Base-by-base conservation (phyloP, 2,113 vertebrate species). In the Larimichthys crocea region DNA sequence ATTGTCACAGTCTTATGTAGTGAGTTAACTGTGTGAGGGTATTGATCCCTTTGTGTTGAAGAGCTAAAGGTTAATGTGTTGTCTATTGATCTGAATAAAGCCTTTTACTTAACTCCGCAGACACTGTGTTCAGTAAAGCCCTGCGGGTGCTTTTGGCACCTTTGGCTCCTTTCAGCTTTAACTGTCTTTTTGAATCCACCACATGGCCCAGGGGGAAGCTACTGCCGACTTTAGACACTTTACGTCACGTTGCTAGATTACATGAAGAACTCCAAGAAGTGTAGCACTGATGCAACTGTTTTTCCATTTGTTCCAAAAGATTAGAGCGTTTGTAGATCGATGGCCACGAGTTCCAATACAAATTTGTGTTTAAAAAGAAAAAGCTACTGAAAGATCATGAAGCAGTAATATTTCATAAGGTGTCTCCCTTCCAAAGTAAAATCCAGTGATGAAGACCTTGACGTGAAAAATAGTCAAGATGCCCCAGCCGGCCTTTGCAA, bases 1-100 rank as follows among this genome's bases (percentile, higher is more conserved):
- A 72, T 50, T 60, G 76, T 79, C 60, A 49, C 66, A 69, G 59
- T 76, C 63, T 24, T 67, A 59, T 22, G 53, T 65, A 85, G 69
- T 87, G 85, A 86, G 86, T 87, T 90, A 90, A 86, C 83, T 80
- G 80, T 62, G 81, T 74, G 70, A 83, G 76, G 2, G 22, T 88
- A 92, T 93, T 24, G 91, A 94, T 94, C 90, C 79, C 10, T 64
- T 87, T 86, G 81, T 89, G 89, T 80, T 84, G 83, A 90, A 65
- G 86, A 89, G 86, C 84, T 84, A 93, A 93, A 95, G 94, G 92
- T 93, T 95, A 95, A 95, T 92, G 89, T 90, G 92, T 87, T 87
- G 85, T 86, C 76, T 74, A 94, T 94, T 22, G 93, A 94, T 93
- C 89, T 82, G 78, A 92, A 91, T 91, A 72, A 91, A 86, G 72